A percentile compares a stretch with the other conserved stretches of the same genome.
These are phyloP conservation scores for Listronotus bonariensis DNA, from an alignment of 1,140 invertebrate species.

Conservation along the genomic window DNA sequence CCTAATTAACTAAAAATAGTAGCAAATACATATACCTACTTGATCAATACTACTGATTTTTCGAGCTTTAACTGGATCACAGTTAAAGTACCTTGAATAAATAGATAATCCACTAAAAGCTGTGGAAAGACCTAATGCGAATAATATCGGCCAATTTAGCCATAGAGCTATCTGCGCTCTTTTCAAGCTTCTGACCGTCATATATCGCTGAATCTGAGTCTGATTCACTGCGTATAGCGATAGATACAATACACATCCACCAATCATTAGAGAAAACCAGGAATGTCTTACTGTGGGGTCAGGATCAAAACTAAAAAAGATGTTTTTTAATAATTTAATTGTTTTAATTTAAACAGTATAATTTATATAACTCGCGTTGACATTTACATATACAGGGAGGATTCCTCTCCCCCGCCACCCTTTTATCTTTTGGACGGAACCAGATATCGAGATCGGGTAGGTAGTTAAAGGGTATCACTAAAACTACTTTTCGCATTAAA, in stretches of 20 bases:
- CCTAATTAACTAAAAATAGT: background rate
- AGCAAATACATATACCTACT: slow-evolving; percentile 39
- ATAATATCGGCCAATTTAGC: slow-evolving; percentile 72
- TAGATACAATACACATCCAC: slow-evolving; percentile 74
- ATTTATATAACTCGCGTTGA: too few relatives aligned
- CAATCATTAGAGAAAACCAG: slow-evolving; percentile 72
- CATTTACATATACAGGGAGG: too few relatives aligned
- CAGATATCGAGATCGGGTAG: too few relatives aligned
- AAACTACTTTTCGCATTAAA: too few relatives aligned
- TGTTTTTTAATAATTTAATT: too few relatives aligned
- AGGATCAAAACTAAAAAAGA: slow-evolving; percentile 59
- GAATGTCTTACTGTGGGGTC: slow-evolving; percentile 78
- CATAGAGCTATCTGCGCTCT: slow-evolving; percentile 68
- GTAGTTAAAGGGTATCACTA: too few relatives aligned
- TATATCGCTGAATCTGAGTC: slow-evolving; percentile 81
- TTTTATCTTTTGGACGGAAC: too few relatives aligned
- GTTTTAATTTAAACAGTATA: too few relatives aligned
- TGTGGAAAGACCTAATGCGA: slow-evolving; percentile 67
- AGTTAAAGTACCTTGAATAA: slow-evolving; percentile 73
- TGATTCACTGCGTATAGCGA: slow-evolving; percentile 85
- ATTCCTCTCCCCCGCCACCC: too few relatives aligned
- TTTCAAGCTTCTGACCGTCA: slow-evolving; percentile 74
- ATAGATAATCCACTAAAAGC: slow-evolving; percentile 79
- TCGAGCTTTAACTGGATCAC: slow-evolving; percentile 70
- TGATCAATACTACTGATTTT: slow-evolving; percentile 62